A percentile compares a stretch with the other conserved stretches of the same genome.
phyloP scores from a whole-genome alignment of 2,113 vertebrate species.

The Mormyrus iriodes region DNA sequence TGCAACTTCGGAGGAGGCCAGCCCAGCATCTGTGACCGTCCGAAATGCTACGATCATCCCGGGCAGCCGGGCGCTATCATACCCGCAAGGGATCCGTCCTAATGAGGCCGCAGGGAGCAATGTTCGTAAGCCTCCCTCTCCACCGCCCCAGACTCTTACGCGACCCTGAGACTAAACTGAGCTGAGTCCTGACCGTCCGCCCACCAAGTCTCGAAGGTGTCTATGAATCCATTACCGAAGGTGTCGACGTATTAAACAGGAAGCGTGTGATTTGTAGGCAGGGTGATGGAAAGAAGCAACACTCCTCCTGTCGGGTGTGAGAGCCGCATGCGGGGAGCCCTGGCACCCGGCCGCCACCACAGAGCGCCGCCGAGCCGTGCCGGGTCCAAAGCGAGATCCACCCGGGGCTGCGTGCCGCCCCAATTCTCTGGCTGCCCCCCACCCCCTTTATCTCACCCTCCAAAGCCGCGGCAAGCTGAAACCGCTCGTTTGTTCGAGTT shows the following conservation, averaged over 20 bases:
- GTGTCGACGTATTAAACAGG: constrained; percentile 6
- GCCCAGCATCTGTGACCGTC: background rate
- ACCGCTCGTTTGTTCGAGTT: background rate
- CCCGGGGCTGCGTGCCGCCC: background rate
- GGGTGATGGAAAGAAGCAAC: constrained; percentile 1
- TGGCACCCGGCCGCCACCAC: background rate
- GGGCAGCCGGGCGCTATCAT: background rate
- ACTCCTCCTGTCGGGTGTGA: constrained; percentile 13
- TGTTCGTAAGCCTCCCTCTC: background rate
- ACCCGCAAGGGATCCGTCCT: background rate
- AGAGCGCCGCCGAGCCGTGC: background rate
- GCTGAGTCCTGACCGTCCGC: constrained; percentile 5
- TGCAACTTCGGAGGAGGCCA: background rate
- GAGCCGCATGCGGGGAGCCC: background rate
- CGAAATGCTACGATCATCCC: background rate
- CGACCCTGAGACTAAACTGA: constrained; percentile 13
- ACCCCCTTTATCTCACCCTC: background rate
- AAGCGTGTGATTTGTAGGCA: constrained; percentile 11
- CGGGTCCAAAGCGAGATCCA: background rate
- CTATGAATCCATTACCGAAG: constrained; percentile 23
- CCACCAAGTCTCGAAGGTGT: constrained; percentile 13
- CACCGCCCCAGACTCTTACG: background rate
- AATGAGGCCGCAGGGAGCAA: background rate
- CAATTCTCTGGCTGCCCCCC: background rate
- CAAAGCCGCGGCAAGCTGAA: background rate